Conservation (phyloP, 2,113 vertebrate genomes). For the Apus apus region DNA sequence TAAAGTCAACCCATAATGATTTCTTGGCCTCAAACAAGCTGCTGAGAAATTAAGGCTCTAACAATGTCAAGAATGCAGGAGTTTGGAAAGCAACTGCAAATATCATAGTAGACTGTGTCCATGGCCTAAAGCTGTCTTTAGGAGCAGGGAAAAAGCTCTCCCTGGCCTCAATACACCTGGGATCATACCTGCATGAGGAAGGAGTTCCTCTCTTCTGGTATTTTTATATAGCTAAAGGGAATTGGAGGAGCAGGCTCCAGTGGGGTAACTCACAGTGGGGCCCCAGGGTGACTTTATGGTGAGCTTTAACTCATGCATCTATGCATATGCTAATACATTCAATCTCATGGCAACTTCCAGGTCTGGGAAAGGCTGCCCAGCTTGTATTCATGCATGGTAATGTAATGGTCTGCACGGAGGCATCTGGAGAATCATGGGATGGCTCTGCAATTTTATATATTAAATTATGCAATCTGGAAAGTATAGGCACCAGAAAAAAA, state of each 20-base stretch:
- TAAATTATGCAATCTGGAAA: background rate
- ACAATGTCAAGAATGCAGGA: background rate
- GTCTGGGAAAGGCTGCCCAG: background rate
- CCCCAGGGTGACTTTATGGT: background rate
- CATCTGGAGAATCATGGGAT: background rate
- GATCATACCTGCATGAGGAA: background rate
- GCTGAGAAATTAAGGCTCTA: background rate
- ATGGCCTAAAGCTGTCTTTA: background rate
- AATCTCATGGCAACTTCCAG: background rate
- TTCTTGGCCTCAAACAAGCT: background rate
- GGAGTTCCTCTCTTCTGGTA: background rate
- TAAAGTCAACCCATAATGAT: background rate
- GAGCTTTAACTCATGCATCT: background rate
- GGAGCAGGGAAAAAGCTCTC: background rate
- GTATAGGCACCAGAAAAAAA: background rate
- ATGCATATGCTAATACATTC: background rate
- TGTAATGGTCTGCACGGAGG: background rate
- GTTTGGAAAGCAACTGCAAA: background rate
- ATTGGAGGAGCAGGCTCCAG: background rate
- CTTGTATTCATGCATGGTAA: background rate
- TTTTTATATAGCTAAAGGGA: background rate
- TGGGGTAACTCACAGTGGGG: background rate
- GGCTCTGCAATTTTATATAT: background rate
- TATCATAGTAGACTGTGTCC: background rate
- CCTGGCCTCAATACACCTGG: accelerated